Base-by-base conservation (phyloP, 1,140 invertebrate genomes). In the Magallana ariakensis region DNA sequence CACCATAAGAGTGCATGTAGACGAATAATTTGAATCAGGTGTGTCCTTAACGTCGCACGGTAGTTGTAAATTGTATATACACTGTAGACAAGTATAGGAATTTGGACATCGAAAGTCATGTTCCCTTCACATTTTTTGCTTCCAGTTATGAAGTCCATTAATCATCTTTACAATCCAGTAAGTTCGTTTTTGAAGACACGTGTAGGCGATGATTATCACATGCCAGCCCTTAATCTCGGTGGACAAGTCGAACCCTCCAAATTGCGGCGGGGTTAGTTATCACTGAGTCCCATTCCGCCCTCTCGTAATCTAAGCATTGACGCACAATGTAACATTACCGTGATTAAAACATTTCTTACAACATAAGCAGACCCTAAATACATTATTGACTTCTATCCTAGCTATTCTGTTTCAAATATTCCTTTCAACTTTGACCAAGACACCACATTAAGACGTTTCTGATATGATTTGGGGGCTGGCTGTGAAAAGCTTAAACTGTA, bases 401-500 rank as follows among this genome's bases (percentile, higher is more conserved):
- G 66, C 66, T 75, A 75, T 75, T 75, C 33, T 46, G 66, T 75
- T 75, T 75, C 66, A 75, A 75, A 75, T 46, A 75, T 75, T 75
- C 66, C 33, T 75, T 75, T 75, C 66, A 75, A 75, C 66, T 19
- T 75, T 26, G 22, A 75, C 22, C 22, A 75, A 75, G 33, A 75
- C 66, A 75, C 66, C 66, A 75, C 9, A 75, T 75, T 75, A 75
- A 75, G 66, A 75, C 22, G 66, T 75, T 75, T 75, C 22, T 75
- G 66, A 75, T 26, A 75, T 75, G 66, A 26, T 75, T 75, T 46
- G 19, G 22, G 66, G 66, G 66, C 33, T 75, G 33, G 19, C 66
- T 75, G 66, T 75, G 22, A 75, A 75, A 26, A 26, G 66, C 66
- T 13, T 75, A 26, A 26, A 9, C 33, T 7, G 66, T 26, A 75